Conservation (phyloP, 2,888 invertebrate genomes). For the Caradrina kadenii region DNA sequence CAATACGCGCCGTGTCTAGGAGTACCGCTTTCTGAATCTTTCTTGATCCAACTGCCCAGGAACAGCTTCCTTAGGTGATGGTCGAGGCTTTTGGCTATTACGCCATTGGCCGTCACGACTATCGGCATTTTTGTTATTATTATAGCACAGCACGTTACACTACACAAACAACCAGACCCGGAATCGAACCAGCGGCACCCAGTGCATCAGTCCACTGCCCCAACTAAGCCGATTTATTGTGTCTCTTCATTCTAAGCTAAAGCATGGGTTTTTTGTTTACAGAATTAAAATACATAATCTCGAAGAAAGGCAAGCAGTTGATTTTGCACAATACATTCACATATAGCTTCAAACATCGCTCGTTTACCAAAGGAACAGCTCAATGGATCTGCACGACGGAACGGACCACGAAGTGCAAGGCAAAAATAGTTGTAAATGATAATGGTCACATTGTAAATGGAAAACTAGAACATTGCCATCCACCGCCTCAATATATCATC, state of each 20-base stretch:
- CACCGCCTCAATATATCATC: constrained; percentile 26
- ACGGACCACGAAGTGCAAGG: constrained; percentile 15
- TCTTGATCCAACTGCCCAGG: no score
- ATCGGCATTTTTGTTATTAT: no score
- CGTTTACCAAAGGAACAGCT: constrained; percentile 1
- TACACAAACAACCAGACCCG: no score
- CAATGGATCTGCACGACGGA: constrained; percentile 21
- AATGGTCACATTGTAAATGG: constrained; percentile 1
- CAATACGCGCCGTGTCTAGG: no score
- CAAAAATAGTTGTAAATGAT: constrained; percentile 21
- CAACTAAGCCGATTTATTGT: no score
- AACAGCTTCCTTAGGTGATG: no score
- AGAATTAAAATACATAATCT: constrained; percentile 19
- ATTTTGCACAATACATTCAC: constrained; percentile 21
- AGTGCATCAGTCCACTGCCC: no score
- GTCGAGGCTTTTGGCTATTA: no score
- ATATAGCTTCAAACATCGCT: constrained; percentile 7
- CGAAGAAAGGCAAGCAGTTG: constrained; percentile 22
- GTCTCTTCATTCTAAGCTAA: neutral
- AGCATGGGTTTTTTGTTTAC: neutral
- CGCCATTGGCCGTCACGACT: no score
- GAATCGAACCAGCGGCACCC: no score
- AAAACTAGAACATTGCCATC: constrained; percentile 10
- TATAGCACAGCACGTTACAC: no score
- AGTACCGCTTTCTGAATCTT: no score